Evolutionary conservation across 2,113 vertebrate genomes (phyloP).

Genomic region (Cyanoramphus novaezelandiae): DNA sequence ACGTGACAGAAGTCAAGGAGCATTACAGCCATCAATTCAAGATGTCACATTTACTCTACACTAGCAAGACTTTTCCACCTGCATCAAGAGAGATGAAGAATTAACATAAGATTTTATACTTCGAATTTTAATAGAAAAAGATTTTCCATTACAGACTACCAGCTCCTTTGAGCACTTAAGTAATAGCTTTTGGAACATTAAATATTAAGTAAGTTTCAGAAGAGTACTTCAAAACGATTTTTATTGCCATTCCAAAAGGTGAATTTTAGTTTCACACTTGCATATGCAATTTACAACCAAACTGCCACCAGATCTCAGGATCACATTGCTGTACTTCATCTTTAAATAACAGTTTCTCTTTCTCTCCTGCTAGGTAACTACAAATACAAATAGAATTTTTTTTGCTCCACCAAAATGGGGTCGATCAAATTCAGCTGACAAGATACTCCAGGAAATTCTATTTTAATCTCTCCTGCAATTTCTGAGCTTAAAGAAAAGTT

Average conservation of each 20-base stretch:
- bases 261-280: not conserved
- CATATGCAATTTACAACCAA: not conserved
- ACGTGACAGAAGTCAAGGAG: constrained; percentile 10
- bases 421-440: constrained; percentile 50
- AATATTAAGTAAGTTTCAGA: not conserved
- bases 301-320: not conserved
- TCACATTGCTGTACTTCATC: not conserved
- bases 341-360: not conserved
- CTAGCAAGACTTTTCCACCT: not conserved
- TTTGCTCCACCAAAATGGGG: constrained; percentile 4
- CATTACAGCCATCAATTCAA: constrained; percentile 12
- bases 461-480: constrained; percentile 40
- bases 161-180: not conserved
- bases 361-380: not conserved
- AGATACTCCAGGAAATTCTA: constrained; percentile 37
- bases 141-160: not conserved
- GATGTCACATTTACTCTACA: not conserved
- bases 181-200: not conserved
- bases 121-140: not conserved
- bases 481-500: not conserved
- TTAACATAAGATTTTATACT: not conserved
- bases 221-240: not conserved
- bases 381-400: constrained; percentile 44
- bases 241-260: not conserved
- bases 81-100: not conserved